Evolutionary conservation across 2,113 vertebrate genomes (phyloP).

Genomic region (Columba livia): DNA sequence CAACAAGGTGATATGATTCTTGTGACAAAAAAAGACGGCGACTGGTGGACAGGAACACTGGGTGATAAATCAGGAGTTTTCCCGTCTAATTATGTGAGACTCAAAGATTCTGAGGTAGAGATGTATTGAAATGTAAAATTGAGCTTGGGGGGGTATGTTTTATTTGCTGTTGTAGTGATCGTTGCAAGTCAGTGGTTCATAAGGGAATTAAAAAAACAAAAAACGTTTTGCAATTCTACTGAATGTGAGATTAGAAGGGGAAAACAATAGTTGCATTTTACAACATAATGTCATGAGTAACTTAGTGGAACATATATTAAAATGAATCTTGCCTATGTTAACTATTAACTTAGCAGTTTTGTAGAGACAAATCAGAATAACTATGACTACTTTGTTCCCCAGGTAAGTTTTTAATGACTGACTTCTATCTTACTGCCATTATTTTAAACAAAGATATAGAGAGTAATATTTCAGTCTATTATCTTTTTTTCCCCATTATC

Average conservation of each 20-base stretch:
- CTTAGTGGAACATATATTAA: not conserved
- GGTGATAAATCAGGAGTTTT: constrained; percentile 94
- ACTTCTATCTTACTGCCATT: not conserved
- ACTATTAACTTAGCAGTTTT: not conserved
- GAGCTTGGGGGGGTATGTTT: not conserved
- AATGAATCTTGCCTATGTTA: not conserved
- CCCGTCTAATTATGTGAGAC: constrained; percentile 98
- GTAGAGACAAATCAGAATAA: not conserved
- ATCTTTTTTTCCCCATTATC: fast-evolving
- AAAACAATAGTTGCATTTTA: not conserved
- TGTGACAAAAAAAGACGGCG: constrained; percentile 97
- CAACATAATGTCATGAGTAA: not conserved
- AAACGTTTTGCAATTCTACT: not conserved
- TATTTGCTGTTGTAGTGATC: not conserved
- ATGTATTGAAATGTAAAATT: not conserved
- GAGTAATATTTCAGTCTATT: not conserved
- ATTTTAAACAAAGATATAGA: not conserved
- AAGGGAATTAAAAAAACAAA: not conserved
- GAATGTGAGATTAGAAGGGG: not conserved
- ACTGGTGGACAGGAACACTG: constrained; percentile 97
- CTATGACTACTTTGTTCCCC: not conserved
- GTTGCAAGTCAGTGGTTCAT: not conserved
- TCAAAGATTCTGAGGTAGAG: constrained; percentile 93
- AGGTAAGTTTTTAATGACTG: not conserved
- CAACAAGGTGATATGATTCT: constrained; percentile 96